Evolutionary conservation across 2,888 invertebrate genomes (phyloP), one percentile per base, ranked within the genome.

Genomic region (Mesoligia furuncula): DNA sequence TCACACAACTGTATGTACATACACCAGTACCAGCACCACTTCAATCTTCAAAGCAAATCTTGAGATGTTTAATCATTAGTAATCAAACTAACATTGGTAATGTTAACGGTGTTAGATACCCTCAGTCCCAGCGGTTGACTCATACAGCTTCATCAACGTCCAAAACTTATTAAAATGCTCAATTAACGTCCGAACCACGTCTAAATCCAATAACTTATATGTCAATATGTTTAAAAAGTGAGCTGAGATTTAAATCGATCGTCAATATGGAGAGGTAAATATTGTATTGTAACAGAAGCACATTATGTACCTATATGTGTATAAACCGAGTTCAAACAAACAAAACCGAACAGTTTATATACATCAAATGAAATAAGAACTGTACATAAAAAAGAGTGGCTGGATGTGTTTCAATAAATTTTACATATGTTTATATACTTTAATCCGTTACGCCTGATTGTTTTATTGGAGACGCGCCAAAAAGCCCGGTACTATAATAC

Each of bases 381-480:
- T 91, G 90, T 90, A 91, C 87, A 90, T 93, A 92, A 94, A 94
- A 85, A 94, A 92, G 85, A 89, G 85, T 87, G 90, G 92, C 91
- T 93, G 93, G 90, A 90, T 90, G 86, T 85, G 84, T 86, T 90
- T 91, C 92, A 90, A 94, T 95, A 95, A 94, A 95, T 94, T 92
- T 88, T 88, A 86, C 90, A 84, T 90, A 90, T 93, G 92, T 95
- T 94, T 94, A 90, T 90, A 85, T 92, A 89, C 89, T 92, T 93
- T 89, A 91, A 92, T 91, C 90, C 88, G 92, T 92, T 90, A 91
- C 91, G 93, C 85, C 91, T 94, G 95, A 96, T 95, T 94, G 95
- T 94, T 95, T 95, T 94, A 89, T 93, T 96, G 96, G 96, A 92
- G 85, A 71, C 76, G 79, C 54, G 95, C 96, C 96, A 96, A 95